phyloP scores from a whole-genome alignment of 2,888 invertebrate species.

The Timema cristinae region DNA sequence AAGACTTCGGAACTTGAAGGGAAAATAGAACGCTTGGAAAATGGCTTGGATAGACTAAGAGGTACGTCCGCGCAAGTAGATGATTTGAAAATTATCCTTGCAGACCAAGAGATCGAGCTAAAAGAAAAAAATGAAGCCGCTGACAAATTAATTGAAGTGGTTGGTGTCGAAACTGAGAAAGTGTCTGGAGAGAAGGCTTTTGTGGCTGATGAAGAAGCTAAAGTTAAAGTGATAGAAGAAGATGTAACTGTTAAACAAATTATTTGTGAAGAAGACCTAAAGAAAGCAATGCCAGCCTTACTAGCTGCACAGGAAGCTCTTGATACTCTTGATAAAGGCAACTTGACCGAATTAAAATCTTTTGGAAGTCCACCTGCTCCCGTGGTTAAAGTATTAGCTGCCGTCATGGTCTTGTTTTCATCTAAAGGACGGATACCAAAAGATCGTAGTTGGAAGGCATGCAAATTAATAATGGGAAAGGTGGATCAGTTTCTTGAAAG shows the following conservation, averaged over 20 bases:
- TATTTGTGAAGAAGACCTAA: slow-evolving; percentile 84
- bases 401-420: slow-evolving; percentile 82
- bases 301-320: slow-evolving; percentile 85
- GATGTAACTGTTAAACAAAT: slow-evolving; percentile 80
- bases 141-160: slow-evolving; percentile 76
- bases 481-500: slow-evolving; percentile 81
- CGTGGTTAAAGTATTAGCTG: slow-evolving; percentile 81
- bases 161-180: slow-evolving; percentile 86
- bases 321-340: slow-evolving; percentile 88
- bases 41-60: slow-evolving; percentile 81
- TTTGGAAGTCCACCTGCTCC: slow-evolving; percentile 89
- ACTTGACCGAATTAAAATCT: slow-evolving; percentile 90
- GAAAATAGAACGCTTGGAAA: slow-evolving; percentile 76
- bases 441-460: slow-evolving; percentile 88
- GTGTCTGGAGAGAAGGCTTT: slow-evolving; percentile 42
- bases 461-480: slow-evolving; percentile 86
- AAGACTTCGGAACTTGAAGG: slow-evolving; percentile 22
- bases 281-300: slow-evolving; percentile 87
- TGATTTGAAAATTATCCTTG: slow-evolving; percentile 70
- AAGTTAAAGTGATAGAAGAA: slow-evolving; percentile 84
- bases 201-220: slow-evolving; percentile 80
- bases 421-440: slow-evolving; percentile 81
- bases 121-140: slow-evolving; percentile 87
- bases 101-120: slow-evolving; percentile 75
- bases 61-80: slow-evolving; percentile 83